Evolutionary conservation across 2,888 invertebrate genomes (phyloP).

Genomic region (Baccha elongata): DNA sequence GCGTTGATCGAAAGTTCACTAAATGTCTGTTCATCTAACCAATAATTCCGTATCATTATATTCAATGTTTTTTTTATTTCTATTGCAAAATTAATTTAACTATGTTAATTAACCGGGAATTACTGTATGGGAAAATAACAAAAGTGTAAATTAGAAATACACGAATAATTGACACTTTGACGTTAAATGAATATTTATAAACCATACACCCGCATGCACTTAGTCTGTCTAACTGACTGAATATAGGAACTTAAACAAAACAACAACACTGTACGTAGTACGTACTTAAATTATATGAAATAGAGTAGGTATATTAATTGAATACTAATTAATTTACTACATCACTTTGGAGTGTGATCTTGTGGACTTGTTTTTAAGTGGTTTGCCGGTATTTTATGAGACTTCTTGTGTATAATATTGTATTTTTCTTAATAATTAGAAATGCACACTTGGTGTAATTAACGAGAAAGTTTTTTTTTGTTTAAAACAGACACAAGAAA

Average conservation of each 20-base stretch:
- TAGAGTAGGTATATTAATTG: constrained; percentile 42
- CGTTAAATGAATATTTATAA: constrained; percentile 45
- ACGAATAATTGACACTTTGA: constrained; percentile 38
- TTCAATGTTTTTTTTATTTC: background rate
- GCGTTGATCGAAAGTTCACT: background rate
- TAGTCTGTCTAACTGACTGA: background rate
- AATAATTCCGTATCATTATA: background rate
- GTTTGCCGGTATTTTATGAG: constrained; percentile 12
- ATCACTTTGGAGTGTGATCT: constrained; percentile 15
- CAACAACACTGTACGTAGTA: background rate
- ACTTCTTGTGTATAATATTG: too few species aligned
- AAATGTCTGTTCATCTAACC: too few species aligned
- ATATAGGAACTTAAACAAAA: background rate
- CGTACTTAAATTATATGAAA: background rate
- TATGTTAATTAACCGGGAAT: background rate
- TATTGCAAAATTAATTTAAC: too few species aligned
- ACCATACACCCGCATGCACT: constrained; percentile 40
- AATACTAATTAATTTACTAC: constrained; percentile 69
- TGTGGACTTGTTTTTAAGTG: constrained; percentile 37
- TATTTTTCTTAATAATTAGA: background rate
- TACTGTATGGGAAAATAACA: background rate
- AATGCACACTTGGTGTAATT: background rate
- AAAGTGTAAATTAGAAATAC: constrained; percentile 39
- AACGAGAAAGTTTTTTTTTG: background rate
- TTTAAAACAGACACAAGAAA: background rate